phyloP scores from a whole-genome alignment of 2,888 invertebrate species.

The Drosophila limbata region DNA sequence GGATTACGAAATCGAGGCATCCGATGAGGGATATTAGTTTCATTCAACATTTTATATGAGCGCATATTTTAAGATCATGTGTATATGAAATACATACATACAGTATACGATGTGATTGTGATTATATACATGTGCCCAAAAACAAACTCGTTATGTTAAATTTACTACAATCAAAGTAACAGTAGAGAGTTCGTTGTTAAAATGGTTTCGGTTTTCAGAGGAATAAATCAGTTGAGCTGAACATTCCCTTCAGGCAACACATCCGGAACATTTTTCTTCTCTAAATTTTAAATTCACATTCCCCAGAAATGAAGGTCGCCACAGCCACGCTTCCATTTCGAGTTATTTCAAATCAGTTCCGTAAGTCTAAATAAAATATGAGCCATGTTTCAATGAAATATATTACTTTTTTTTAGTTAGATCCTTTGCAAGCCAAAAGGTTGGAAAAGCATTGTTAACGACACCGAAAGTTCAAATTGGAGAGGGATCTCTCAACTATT shows the following conservation, averaged over 20 bases:
- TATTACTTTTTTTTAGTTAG: slow-evolving; percentile 8
- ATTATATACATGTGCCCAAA: background rate
- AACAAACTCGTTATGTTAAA: background rate
- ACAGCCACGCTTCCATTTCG: background rate
- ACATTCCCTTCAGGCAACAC: background rate
- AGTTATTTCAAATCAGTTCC: background rate
- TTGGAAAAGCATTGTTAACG: slow-evolving; percentile 6
- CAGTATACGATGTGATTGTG: background rate
- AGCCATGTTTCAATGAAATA: no score
- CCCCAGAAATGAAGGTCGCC: slow-evolving; percentile 20
- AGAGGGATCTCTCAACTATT: slow-evolving; percentile 40
- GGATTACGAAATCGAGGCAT: slow-evolving; percentile 91
- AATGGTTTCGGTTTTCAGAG: background rate
- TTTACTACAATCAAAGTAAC: slow-evolving; percentile 6
- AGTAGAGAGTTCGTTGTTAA: background rate
- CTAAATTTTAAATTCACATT: slow-evolving; percentile 27
- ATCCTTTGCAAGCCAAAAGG: background rate
- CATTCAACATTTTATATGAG: background rate
- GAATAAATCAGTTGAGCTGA: slow-evolving; percentile 14
- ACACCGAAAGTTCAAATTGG: slow-evolving; percentile 24
- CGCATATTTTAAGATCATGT: slow-evolving; percentile 4
- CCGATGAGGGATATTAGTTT: slow-evolving; percentile 88
- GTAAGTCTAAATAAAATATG: slow-evolving; percentile 2
- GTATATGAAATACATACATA: slow-evolving; percentile 13
- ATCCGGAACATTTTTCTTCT: background rate